These are phyloP conservation scores for Matsumyia berberina DNA, from an alignment of 2,888 invertebrate genomes.

Conservation along the genomic window DNA sequence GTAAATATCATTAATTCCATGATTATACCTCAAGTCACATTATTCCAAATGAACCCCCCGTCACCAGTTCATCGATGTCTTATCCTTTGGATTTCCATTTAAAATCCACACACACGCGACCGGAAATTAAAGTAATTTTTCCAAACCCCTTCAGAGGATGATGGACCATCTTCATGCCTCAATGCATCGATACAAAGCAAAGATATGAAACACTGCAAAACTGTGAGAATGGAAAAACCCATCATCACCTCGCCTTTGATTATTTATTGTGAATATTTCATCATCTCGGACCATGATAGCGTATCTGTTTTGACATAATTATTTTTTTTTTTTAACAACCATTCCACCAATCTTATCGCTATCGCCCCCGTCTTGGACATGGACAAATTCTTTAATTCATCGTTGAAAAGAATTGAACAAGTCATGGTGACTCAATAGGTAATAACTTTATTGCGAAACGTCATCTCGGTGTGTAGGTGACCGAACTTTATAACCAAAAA, in stretches of 20 bases:
- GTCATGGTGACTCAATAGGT: not conserved
- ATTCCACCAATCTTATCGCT: constrained; percentile 18
- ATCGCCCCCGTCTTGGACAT: not conserved
- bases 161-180: too few relatives aligned
- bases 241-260: constrained; percentile 12
- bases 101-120: constrained; percentile 79
- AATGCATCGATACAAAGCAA: not conserved
- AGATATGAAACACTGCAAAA: not conserved
- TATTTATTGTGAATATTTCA: constrained; percentile 25
- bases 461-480: not conserved
- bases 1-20: not conserved
- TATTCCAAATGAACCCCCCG: not conserved
- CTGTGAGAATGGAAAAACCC: too few relatives aligned
- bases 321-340: not conserved
- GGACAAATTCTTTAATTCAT: not conserved
- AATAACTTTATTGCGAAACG: not conserved
- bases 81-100: not conserved
- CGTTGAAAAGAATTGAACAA: not conserved
- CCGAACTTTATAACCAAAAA: not conserved
- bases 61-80: not conserved
- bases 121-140: constrained; percentile 82
- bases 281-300: constrained; percentile 21
- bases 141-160: constrained; percentile 43
- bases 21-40: not conserved
- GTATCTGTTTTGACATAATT: constrained; percentile 32